Evolutionary conservation across 1,140 invertebrate species (phyloP).

Genomic region (Drosophila burlai): DNA sequence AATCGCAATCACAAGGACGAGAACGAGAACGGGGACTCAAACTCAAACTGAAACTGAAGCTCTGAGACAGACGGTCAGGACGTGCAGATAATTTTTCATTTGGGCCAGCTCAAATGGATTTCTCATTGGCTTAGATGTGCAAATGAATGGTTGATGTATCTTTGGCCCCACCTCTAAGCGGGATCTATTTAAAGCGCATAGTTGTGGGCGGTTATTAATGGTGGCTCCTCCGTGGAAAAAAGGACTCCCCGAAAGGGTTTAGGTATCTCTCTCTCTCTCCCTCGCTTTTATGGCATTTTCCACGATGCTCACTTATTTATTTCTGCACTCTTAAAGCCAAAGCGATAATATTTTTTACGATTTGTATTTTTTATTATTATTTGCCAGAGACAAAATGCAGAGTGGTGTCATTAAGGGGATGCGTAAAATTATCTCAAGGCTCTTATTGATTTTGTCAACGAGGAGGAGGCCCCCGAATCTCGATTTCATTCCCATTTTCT

Average conservation of each 20-base stretch:
- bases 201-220: conserved; percentile 50
- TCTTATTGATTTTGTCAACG: conserved; percentile 70
- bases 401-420: conserved; percentile 52
- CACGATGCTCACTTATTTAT: conserved; percentile 29
- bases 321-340: neutral
- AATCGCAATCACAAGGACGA: conserved; percentile 68
- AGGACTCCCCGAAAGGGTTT: conserved; percentile 9
- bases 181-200: conserved; percentile 15
- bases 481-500: conserved; percentile 1
- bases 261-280: neutral
- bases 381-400: conserved; percentile 21
- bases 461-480: neutral
- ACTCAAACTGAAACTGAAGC: neutral
- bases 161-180: neutral
- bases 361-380: conserved; percentile 29
- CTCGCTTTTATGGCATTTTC: conserved; percentile 2
- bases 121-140: conserved; percentile 47
- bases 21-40: conserved; percentile 5
- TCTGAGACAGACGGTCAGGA: conserved; percentile 22
- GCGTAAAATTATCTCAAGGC: conserved; percentile 65
- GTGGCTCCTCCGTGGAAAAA: neutral
- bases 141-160: conserved; percentile 36
- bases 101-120: conserved; percentile 48
- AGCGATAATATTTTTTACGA: conserved; percentile 17
- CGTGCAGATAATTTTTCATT: conserved; percentile 75